Conservation (phyloP, 2,797 vertebrate genomes). For the Tauraco hartlaubi region DNA sequence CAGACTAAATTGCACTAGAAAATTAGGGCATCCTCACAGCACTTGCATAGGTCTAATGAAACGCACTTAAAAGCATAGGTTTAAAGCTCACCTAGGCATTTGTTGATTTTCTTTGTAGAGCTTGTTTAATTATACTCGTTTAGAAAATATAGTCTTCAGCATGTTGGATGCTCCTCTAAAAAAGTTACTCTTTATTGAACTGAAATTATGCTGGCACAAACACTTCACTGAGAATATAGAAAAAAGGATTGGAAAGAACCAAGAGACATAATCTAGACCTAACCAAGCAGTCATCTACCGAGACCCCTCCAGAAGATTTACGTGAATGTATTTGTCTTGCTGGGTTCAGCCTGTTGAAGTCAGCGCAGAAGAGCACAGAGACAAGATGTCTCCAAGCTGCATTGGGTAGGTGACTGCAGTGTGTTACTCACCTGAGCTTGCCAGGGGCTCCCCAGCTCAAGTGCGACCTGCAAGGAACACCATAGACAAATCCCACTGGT, state of each 20-base stretch:
- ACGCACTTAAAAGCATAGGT: not conserved
- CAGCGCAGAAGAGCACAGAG: not conserved
- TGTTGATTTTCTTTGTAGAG: not conserved
- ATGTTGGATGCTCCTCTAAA: not conserved
- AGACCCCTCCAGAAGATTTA: not conserved
- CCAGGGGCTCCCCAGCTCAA: accelerated
- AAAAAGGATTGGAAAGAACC: not conserved
- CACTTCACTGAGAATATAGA: not conserved
- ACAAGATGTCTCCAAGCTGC: not conserved
- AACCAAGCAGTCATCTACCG: accelerated
- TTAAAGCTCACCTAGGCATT: not conserved
- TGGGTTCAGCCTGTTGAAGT: not conserved
- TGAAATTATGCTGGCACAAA: not conserved
- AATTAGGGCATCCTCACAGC: not conserved
- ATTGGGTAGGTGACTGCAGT: accelerated
- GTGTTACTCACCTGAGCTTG: not conserved
- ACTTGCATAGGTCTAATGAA: not conserved
- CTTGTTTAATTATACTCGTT: not conserved
- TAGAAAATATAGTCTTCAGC: not conserved
- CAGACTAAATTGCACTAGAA: not conserved
- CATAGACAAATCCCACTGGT: not conserved
- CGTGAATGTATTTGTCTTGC: not conserved
- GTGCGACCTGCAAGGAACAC: not conserved
- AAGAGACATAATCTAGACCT: not conserved
- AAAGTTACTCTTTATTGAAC: not conserved